Evolutionary conservation across 2,113 vertebrate genomes (phyloP), one percentile per base, ranked within the genome.

Genomic region (Sebastes schlegelii): DNA sequence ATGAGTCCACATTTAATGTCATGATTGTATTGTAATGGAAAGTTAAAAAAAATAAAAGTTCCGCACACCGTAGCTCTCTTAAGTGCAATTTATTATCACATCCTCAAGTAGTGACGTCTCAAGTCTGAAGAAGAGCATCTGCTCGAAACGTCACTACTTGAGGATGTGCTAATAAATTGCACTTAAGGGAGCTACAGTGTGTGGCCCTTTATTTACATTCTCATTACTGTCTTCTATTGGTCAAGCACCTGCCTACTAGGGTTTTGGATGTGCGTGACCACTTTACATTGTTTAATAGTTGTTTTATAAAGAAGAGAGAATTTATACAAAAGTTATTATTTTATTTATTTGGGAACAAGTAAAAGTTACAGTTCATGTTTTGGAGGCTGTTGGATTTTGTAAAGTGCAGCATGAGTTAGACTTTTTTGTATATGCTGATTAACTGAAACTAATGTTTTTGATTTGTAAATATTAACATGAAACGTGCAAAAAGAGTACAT

Each of bases 381-480:
- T 2, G 1, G 16, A 40, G 10, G 45, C 21, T 52, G 1, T 42
- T 75, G 2, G 0, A 6, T 51, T 51, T 40, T 62, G 11, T 60
- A 46, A 8, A 2, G 19, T 23, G 45, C n/a, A 46, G 43, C 49
- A 8, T 54, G 68, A 71, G 6, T 21, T 69, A 8, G 8, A 49
- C 42, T 58, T 0, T 64, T 54, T 71, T 54, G n/a, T 10, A 17
- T n/a, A 48, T 57, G 17, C 3, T 61, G 2, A 42, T 66, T 63
- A 48, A 55, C 52, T 62, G 58, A 55, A 51, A 43, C 13, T 26
- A 13, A 61, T 34, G 16, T 19, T 0, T 17, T 52, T 52, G 0
- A 52, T 52, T n/a, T 64, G 21, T 82, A 21, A 46, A 57, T 70
- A 62, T 55, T 14, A 65, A 48, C 40, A 51, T 70, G 2, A 52